A percentile compares a stretch with the other conserved stretches of the same genome.
Evolutionary conservation across 1,140 invertebrate genomes (phyloP).

Genomic region (Laodelphax striatellus): DNA sequence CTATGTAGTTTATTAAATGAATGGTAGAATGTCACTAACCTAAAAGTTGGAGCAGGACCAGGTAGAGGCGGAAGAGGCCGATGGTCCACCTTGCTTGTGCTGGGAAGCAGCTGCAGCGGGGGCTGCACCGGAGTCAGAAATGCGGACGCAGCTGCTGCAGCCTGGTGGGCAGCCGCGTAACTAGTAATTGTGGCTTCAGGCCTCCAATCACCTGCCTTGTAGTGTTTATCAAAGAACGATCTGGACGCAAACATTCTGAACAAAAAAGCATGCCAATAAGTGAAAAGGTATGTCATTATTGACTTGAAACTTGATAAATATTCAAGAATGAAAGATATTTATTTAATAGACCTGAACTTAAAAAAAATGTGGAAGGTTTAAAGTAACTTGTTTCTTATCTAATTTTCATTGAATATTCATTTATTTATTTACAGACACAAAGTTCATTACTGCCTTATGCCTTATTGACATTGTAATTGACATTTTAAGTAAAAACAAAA

Average conservation of each 20-base stretch:
- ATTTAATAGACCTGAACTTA: no score
- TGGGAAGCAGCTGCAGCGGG: slow-evolving; percentile 31
- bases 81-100: slow-evolving; percentile 24
- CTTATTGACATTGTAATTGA: no score
- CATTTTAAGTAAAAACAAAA: no score
- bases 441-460: no score
- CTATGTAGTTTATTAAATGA: no score
- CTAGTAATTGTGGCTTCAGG: slow-evolving; percentile 33
- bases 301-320: no score
- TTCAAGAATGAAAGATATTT: no score
- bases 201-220: slow-evolving; percentile 40
- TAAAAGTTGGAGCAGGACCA: slow-evolving; percentile 63
- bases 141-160: slow-evolving; percentile 42
- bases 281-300: no score
- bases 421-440: no score
- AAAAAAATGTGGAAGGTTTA: no score
- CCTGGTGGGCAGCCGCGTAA: slow-evolving; percentile 34
- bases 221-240: slow-evolving; percentile 41
- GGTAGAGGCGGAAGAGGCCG: slow-evolving; percentile 43
- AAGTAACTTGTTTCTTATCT: no score
- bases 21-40: slow-evolving; percentile 33
- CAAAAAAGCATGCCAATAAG: slow-evolving; percentile 30
- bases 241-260: slow-evolving; percentile 27
- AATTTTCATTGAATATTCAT: no score
- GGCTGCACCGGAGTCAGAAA: slow-evolving; percentile 58